phyloP scores from a whole-genome alignment of 1,140 invertebrate species.

The Amyelois transitella region DNA sequence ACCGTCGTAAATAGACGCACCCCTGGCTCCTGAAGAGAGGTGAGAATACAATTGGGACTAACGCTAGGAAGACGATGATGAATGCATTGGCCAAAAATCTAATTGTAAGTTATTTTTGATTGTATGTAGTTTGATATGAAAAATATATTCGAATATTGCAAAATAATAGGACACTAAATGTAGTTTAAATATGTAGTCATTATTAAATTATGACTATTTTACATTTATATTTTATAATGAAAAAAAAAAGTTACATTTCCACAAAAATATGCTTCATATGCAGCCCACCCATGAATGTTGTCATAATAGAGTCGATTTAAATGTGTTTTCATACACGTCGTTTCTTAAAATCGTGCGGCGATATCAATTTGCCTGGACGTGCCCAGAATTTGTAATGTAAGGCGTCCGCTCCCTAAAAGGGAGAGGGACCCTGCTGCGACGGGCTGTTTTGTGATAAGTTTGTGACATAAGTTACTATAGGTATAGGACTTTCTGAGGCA shows the following conservation, averaged over 20 bases:
- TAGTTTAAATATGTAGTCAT: too few species aligned
- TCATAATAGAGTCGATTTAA: slow-evolving; percentile 31
- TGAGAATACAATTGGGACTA: too few species aligned
- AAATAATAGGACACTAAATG: too few species aligned
- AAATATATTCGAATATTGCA: too few species aligned
- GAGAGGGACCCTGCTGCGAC: neutral
- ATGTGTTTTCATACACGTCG: slow-evolving; percentile 48
- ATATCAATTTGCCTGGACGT: slow-evolving; percentile 53
- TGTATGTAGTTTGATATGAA: too few species aligned
- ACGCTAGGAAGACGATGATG: too few species aligned
- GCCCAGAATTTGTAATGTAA: slow-evolving; percentile 33
- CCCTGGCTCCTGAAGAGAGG: too few species aligned
- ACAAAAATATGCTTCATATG: neutral
- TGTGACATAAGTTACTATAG: neutral
- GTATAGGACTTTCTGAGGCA: neutral
- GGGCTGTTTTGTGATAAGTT: neutral
- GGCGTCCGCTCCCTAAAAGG: neutral
- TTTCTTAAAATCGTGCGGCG: slow-evolving; percentile 54
- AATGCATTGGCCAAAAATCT: too few species aligned
- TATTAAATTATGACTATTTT: too few species aligned
- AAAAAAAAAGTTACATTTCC: neutral
- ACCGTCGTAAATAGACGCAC: too few species aligned
- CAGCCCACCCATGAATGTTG: slow-evolving; percentile 22
- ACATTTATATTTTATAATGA: too few species aligned
- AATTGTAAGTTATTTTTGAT: too few species aligned